These are phyloP conservation scores for Oxystoma pomonae DNA, from an alignment of 2,888 invertebrate genomes.

Conservation along the genomic window DNA sequence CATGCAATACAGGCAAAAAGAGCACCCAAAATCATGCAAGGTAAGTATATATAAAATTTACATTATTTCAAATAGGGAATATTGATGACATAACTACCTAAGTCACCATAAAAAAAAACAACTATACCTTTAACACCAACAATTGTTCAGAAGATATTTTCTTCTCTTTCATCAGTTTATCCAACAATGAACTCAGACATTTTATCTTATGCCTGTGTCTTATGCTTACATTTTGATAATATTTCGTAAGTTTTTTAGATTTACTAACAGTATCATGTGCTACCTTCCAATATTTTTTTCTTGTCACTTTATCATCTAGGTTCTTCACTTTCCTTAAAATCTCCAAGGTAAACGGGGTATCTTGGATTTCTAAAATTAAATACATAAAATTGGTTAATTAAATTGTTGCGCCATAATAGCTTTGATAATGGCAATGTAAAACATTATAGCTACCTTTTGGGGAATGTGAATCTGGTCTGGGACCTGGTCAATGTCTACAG, in stretches of 20 bases:
- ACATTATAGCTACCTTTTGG: not conserved
- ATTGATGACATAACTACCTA: no score
- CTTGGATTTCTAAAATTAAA: slow-evolving; percentile 4
- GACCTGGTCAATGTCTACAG: not conserved
- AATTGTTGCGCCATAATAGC: not conserved
- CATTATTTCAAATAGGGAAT: not conserved
- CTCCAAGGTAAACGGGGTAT: slow-evolving; percentile 10
- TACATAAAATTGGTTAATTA: not conserved
- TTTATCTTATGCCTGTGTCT: slow-evolving; percentile 7
- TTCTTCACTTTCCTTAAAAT: slow-evolving; percentile 11
- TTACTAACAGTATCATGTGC: slow-evolving; percentile 7
- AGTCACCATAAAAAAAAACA: not conserved
- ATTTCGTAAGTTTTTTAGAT: slow-evolving; percentile 11
- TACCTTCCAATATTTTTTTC: slow-evolving; percentile 10
- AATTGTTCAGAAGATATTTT: not conserved
- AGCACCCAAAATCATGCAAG: not conserved
- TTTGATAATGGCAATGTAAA: not conserved
- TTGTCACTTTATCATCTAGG: not conserved
- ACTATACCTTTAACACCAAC: slow-evolving; percentile 3
- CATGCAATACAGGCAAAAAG: not conserved
- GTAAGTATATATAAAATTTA: not conserved
- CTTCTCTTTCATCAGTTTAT: slow-evolving; percentile 3
- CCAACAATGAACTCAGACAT: not conserved
- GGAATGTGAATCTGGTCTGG: not conserved
- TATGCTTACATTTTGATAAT: slow-evolving; percentile 8